Conservation (phyloP, 2,797 vertebrate genomes). For the Takifugu rubripes region DNA sequence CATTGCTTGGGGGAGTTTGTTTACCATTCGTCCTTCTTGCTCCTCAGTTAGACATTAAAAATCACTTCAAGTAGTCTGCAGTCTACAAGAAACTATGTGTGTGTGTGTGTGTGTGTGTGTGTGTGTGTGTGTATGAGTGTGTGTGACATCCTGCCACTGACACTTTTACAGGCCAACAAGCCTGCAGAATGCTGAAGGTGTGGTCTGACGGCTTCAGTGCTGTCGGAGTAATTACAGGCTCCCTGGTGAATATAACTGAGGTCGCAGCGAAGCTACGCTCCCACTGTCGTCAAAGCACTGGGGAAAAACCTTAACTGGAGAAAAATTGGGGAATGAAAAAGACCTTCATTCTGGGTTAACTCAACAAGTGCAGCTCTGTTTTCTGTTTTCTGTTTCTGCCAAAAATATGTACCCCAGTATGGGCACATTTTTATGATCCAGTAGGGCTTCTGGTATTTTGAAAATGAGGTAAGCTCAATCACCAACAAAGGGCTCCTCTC, state of each 20-base stretch:
- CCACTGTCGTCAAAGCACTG: constrained; percentile 45
- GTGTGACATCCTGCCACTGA: constrained; percentile 72
- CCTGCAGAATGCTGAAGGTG: constrained; percentile 62
- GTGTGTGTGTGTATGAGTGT: neutral
- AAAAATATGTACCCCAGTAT: constrained; percentile 53
- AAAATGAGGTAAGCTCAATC: constrained; percentile 70
- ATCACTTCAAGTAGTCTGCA: constrained; percentile 7
- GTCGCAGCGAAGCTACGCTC: constrained; percentile 67
- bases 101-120: constrained; percentile 11
- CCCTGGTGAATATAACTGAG: constrained; percentile 79
- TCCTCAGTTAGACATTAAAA: no score
- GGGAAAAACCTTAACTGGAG: constrained; percentile 32
- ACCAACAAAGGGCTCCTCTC: constrained; percentile 74
- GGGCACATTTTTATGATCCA: constrained; percentile 62
- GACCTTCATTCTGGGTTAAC: constrained; percentile 49
- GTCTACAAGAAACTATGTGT: constrained; percentile 23
- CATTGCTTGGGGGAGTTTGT: constrained; percentile 10
- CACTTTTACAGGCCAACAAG: constrained; percentile 62
- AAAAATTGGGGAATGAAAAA: constrained; percentile 49
- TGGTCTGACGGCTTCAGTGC: constrained; percentile 71
- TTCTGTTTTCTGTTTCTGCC: constrained; percentile 55
- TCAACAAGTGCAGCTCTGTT: constrained; percentile 51
- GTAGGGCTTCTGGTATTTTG: constrained; percentile 62
- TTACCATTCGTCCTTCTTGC: constrained; percentile 39
- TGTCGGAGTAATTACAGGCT: constrained; percentile 85